Percentiles rank a stretch among this genome's conserved stretches.
Conservation (phyloP, 1,140 invertebrate species). For the Rhyacophila brunnea region DNA sequence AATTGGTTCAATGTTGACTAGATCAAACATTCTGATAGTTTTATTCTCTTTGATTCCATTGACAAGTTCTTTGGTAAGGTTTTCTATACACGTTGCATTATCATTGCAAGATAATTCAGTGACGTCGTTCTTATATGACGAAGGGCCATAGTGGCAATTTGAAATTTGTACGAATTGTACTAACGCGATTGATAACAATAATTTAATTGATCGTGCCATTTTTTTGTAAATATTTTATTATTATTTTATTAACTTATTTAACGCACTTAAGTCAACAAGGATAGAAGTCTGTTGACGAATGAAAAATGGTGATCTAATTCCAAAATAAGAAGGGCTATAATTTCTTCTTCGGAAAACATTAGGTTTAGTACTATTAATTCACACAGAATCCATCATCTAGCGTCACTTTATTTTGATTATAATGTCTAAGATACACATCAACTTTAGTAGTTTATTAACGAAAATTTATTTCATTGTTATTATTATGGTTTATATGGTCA, state of each 20-base stretch:
- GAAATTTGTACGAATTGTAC: conserved; percentile 1
- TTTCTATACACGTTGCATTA: conserved; percentile 52
- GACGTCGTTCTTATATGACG: conserved; percentile 32
- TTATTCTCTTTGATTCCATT: conserved; percentile 46
- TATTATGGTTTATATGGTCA: too few species aligned
- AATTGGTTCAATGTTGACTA: conserved; percentile 49
- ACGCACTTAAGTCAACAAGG: background rate
- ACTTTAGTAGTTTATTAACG: background rate
- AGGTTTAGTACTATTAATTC: background rate
- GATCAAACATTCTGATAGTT: conserved; percentile 46
- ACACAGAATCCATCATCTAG: background rate
- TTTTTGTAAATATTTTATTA: background rate
- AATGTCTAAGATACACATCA: background rate
- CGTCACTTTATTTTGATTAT: background rate
- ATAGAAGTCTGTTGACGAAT: conserved; percentile 2
- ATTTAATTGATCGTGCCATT: background rate
- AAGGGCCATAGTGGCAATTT: background rate
- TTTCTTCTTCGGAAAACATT: conserved; percentile 15
- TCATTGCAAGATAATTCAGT: conserved; percentile 50
- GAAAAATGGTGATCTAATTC: conserved; percentile 14
- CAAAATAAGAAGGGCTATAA: conserved; percentile 4
- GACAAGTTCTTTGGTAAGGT: conserved; percentile 46
- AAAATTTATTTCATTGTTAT: too few species aligned
- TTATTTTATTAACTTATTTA: background rate
- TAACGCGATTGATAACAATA: background rate